phyloP scores from a whole-genome alignment of 2,888 invertebrate genomes.

The Tipula helvola region DNA sequence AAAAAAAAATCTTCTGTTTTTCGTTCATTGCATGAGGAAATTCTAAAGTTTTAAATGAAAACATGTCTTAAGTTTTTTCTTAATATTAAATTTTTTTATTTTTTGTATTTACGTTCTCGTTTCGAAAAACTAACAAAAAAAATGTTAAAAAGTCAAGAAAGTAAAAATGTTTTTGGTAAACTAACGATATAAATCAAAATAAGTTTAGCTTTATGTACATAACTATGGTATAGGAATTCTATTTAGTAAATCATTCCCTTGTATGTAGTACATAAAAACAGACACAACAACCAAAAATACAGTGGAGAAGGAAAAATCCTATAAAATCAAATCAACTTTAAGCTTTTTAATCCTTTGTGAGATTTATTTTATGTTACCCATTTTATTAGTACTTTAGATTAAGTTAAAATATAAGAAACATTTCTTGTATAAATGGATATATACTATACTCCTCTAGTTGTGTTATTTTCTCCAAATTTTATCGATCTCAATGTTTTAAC shows the following conservation, averaged over 20 bases:
- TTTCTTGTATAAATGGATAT: background rate
- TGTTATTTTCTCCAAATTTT: background rate
- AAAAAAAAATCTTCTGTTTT: background rate
- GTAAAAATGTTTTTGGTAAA: background rate
- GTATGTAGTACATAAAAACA: background rate
- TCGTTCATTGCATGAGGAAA: background rate
- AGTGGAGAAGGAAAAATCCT: background rate
- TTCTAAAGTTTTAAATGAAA: background rate
- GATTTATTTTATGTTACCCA: slow-evolving; percentile 4
- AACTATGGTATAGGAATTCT: background rate
- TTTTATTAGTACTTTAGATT: background rate
- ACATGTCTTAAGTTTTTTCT: background rate
- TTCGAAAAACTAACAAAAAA: background rate
- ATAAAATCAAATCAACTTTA: background rate
- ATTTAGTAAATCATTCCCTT: background rate
- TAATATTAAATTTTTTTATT: background rate
- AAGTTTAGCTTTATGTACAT: background rate
- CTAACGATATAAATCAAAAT: slow-evolving; percentile 4
- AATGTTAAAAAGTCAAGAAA: background rate
- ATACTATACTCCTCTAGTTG: background rate
- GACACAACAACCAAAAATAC: background rate
- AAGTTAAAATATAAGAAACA: background rate
- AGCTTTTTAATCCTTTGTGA: background rate
- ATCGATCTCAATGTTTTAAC: background rate
- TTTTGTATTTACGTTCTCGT: background rate